Evolutionary conservation across 53 echinoderm and acorn worm genomes (phyloP), one percentile per base, ranked within the genome.

Genomic region (Pentamera pediparva): DNA sequence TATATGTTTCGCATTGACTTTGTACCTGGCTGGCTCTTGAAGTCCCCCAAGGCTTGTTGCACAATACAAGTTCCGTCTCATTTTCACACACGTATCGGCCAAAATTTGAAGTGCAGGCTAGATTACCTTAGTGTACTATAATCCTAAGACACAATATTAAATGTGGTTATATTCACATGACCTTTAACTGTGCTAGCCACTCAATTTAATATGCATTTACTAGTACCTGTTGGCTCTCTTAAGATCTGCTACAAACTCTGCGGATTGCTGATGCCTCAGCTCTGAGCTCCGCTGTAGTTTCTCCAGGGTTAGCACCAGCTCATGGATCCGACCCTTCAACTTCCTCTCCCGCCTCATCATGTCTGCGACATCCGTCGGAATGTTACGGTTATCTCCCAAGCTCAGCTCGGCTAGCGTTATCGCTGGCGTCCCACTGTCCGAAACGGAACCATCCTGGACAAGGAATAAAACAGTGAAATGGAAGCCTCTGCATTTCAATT

Each of bases 261-360:
- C 92, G 1, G 91, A 92, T 72, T 96, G 98, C 74, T 98, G 98
- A 34, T 98, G 98, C 20, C 98, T 83, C 76, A 98, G 51, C 84
- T 98, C 98, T 3, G 98, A 98, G 76, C 86, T 98, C 86, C 86
- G 88, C 89, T 98, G 98, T 0, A 98, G 83, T 70, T 98, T 98
- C 86, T 98, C 98, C 19, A 98, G 78, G n/a, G 98, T 98, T 33
- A 75, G 25, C 20, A 92, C 92, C 63, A 92, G 78, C 76, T 92
- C 98, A n/a, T 89, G 88, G 69, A 92, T 81, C 69, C 92, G 82
- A 33, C 82, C 61, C 58, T 92, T 88, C 35, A 98, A 83, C 37
- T 83, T 82, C 81, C 86, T 88, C 80, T 98, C 98, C 56, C 92
- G 56, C 22, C 85, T 54, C 17, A 81, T 53, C 84, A 90, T 82